Percentiles rank a stretch among this genome's conserved stretches.
Conservation (phyloP, 2,113 vertebrate genomes). For the Sylvilagus bachmani region DNA sequence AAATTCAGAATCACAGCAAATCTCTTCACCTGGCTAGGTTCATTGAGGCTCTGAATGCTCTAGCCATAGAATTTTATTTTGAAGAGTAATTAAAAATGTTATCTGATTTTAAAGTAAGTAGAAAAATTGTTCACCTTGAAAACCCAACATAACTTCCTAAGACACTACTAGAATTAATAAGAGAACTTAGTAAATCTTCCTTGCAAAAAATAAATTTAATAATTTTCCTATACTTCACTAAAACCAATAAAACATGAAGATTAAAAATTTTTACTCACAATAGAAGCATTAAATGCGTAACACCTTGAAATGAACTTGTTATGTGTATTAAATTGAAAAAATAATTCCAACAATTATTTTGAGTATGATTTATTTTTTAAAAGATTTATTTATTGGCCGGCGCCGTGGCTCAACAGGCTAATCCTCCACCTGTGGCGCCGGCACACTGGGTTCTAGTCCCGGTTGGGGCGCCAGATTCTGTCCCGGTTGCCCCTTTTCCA, state of each 20-base stretch:
- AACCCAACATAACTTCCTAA: not conserved
- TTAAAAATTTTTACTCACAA: not conserved
- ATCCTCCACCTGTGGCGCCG: too few relatives aligned
- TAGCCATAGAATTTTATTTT: not conserved
- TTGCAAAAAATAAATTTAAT: not conserved
- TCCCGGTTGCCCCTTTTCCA: too few relatives aligned
- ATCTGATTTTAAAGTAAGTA: not conserved
- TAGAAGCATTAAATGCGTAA: not conserved
- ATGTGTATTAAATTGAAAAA: not conserved
- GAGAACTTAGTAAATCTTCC: not conserved
- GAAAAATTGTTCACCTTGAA: not conserved
- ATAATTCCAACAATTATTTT: not conserved
- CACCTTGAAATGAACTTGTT: not conserved
- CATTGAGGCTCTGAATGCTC: too few relatives aligned
- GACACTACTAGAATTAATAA: not conserved
- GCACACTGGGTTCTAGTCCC: too few relatives aligned
- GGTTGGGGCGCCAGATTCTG: too few relatives aligned
- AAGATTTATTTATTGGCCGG: too few relatives aligned
- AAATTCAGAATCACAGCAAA: not conserved
- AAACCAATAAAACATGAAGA: not conserved
- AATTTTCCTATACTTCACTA: not conserved
- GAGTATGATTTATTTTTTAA: too few relatives aligned
- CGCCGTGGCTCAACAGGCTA: too few relatives aligned
- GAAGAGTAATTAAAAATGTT: not conserved
- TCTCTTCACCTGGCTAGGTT: not conserved